Evolutionary conservation across 2,797 vertebrate genomes (phyloP).

Genomic region (Tenualosa ilisha): DNA sequence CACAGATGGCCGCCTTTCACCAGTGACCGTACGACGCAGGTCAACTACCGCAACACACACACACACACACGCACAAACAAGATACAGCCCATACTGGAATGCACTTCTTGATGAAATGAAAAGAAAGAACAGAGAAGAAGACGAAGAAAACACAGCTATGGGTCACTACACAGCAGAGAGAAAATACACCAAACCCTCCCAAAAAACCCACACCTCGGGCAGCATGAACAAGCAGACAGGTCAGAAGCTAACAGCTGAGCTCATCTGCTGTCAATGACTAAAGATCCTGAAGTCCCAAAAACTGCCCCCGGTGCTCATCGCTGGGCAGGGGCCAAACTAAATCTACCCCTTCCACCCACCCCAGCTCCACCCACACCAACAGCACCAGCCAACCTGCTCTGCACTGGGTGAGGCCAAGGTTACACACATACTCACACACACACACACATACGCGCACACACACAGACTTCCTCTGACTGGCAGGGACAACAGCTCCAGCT

Average conservation of each 20-base stretch:
- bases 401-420: constrained; percentile 34
- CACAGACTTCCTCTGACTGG: constrained; percentile 54
- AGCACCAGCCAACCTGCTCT: neutral
- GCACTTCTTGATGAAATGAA: neutral
- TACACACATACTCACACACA: neutral
- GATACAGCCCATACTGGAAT: neutral
- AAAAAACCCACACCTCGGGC: neutral
- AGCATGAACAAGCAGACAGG: neutral
- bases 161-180: neutral
- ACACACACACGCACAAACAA: neutral
- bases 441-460: neutral
- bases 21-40: neutral
- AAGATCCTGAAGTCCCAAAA: neutral
- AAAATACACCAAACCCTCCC: neutral
- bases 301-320: neutral
- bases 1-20: neutral
- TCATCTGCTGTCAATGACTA: constrained; percentile 4
- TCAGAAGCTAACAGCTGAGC: constrained; percentile 17
- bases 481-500: constrained; percentile 52
- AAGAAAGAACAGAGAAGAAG: neutral
- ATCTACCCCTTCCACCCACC: constrained; percentile 9
- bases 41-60: neutral
- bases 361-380: constrained; percentile 23
- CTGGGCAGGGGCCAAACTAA: constrained; percentile 27
- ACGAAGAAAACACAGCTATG: neutral